Evolutionary conservation across 2,797 vertebrate species (phyloP).

Genomic region (Bradypodion pumilum): DNA sequence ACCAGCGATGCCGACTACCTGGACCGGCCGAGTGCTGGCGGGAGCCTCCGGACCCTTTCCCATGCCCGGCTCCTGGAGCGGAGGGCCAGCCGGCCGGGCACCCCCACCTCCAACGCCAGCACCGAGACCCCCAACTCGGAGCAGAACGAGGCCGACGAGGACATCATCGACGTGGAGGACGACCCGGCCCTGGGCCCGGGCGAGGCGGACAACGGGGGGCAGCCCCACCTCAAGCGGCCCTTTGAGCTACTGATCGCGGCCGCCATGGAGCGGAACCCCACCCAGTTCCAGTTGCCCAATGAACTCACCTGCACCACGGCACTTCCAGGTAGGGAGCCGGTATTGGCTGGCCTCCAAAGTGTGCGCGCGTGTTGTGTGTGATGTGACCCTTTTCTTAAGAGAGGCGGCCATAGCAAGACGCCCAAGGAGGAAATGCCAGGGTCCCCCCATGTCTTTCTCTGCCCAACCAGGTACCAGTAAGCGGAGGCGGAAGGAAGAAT

Average conservation of each 20-base stretch:
- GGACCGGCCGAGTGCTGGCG: constrained; percentile 79
- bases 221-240: constrained; percentile 87
- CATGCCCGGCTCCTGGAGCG: constrained; percentile 93
- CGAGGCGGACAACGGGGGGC: constrained; percentile 85
- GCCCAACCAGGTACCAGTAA: constrained; percentile 91
- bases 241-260: constrained; percentile 97
- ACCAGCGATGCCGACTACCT: constrained; percentile 88
- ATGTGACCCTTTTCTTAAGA: neutral
- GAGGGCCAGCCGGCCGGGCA: constrained; percentile 91
- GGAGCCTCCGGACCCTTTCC: constrained; percentile 80
- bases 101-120: constrained; percentile 93
- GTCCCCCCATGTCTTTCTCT: constrained; percentile 3
- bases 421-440: no score
- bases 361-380: no score
- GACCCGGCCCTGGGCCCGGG: constrained; percentile 79
- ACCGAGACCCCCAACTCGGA: constrained; percentile 91
- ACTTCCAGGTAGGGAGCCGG: constrained; percentile 85
- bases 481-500: constrained; percentile 93
- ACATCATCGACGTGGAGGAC: constrained; percentile 91
- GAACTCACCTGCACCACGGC: constrained; percentile 97
- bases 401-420: neutral
- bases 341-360: no score
- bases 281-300: constrained; percentile 96
- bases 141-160: constrained; percentile 93
- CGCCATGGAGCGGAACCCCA: constrained; percentile 97